Evolutionary conservation across 2,888 invertebrate species (phyloP).

Genomic region (Diarsia rubi): DNA sequence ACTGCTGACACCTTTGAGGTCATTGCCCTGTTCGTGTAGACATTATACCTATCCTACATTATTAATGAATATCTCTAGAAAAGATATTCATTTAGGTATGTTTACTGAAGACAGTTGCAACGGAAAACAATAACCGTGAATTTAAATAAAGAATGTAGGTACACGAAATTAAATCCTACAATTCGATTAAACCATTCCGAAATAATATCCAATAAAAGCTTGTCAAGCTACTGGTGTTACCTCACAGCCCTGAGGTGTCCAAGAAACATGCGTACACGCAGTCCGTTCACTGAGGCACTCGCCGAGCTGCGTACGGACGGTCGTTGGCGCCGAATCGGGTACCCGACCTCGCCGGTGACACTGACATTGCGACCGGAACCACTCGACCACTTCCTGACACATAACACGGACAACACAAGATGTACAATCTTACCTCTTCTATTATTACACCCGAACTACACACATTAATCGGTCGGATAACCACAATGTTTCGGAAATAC

Average conservation of each 20-base stretch:
- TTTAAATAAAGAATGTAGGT: constrained; percentile 10
- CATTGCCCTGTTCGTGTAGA: constrained; percentile 23
- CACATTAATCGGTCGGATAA: constrained; percentile 44
- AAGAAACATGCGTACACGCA: constrained; percentile 35
- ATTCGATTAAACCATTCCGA: neutral
- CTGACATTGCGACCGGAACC: constrained; percentile 88
- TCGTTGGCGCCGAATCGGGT: constrained; percentile 75
- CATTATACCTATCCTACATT: neutral
- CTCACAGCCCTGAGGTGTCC: constrained; percentile 50
- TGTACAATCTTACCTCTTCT: constrained; percentile 54
- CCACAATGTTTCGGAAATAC: constrained; percentile 46
- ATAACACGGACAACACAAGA: constrained; percentile 65
- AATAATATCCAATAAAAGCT: constrained; percentile 18
- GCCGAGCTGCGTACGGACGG: constrained; percentile 54
- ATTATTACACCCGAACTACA: constrained; percentile 50
- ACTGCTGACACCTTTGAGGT: constrained; percentile 27
- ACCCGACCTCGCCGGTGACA: constrained; percentile 80
- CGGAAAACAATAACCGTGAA: neutral
- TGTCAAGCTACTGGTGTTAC: constrained; percentile 42
- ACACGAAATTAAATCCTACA: too few relatives aligned
- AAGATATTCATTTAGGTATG: neutral
- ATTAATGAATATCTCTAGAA: neutral
- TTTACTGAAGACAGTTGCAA: neutral
- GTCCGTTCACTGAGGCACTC: constrained; percentile 39
- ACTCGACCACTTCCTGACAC: constrained; percentile 79